A percentile compares a stretch with the other conserved stretches of the same genome.
phyloP scores from a whole-genome alignment of 2,113 vertebrate species.

The Gnathonemus longibarbis region DNA sequence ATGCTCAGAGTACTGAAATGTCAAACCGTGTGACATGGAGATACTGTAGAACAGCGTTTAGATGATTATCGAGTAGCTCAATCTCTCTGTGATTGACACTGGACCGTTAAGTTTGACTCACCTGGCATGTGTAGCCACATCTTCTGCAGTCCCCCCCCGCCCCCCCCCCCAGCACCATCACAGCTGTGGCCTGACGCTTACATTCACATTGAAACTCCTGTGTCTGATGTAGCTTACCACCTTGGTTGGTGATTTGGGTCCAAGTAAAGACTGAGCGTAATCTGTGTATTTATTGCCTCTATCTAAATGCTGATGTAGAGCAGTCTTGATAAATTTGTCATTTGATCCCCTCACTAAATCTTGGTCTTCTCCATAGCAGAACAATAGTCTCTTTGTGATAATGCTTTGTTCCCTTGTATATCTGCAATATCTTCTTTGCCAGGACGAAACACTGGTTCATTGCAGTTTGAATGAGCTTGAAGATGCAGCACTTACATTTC shows the following conservation, averaged over 20 bases:
- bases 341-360: neutral
- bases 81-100: neutral
- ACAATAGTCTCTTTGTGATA: neutral
- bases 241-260: neutral
- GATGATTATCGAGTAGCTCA: neutral
- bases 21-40: neutral
- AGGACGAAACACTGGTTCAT: constrained; percentile 98
- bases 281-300: neutral
- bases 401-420: neutral
- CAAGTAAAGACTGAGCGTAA: neutral
- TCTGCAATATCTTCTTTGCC: neutral
- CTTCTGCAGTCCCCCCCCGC: neutral
- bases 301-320: neutral
- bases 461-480: constrained; percentile 98
- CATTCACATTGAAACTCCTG: neutral
- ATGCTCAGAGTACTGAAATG: neutral
- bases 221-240: neutral
- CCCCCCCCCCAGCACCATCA: neutral
- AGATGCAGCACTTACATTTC: constrained; percentile 95
- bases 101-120: neutral
- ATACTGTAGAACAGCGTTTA: neutral
- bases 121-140: neutral
- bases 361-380: neutral
- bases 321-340: neutral
- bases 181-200: neutral